Evolutionary conservation across 2,113 vertebrate species (phyloP).

Genomic region (Apodemus speciosus): DNA sequence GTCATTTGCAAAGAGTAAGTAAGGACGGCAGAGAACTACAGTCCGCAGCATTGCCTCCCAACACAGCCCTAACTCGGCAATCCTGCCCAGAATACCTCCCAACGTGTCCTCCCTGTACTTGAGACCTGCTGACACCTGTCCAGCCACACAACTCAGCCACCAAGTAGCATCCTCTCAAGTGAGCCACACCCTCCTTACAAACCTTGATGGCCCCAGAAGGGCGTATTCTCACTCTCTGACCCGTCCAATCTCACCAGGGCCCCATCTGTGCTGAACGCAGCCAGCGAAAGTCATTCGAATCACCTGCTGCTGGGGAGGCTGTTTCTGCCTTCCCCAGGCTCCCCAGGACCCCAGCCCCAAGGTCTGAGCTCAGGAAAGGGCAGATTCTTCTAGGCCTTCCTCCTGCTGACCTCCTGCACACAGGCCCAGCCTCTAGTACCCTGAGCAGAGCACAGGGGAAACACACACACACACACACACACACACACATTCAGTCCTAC

Average conservation of each 20-base stretch:
- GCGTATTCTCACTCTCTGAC: neutral
- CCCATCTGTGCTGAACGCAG: neutral
- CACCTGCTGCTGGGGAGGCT: slow-evolving; percentile 20
- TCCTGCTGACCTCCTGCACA: neutral
- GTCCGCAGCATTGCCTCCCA: no score
- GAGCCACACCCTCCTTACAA: slow-evolving; percentile 66
- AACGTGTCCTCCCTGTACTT: fast-evolving
- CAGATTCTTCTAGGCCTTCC: neutral
- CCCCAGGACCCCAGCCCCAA: neutral
- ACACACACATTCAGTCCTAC: neutral
- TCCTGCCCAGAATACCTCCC: neutral
- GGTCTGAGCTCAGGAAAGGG: slow-evolving; percentile 47
- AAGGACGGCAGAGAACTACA: neutral
- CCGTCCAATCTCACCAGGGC: neutral
- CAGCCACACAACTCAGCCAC: neutral
- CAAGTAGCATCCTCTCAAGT: slow-evolving; percentile 41
- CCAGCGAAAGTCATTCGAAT: slow-evolving; percentile 37
- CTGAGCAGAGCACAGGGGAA: neutral
- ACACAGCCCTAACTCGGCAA: neutral
- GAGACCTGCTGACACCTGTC: neutral
- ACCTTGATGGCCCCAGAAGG: neutral
- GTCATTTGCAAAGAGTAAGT: slow-evolving; percentile 33
- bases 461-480: neutral
- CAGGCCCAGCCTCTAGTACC: neutral
- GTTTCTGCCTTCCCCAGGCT: neutral